Evolutionary conservation across 1,140 invertebrate species (phyloP), one percentile per base, ranked within the genome.

Genomic region (Zaprionus lachaisei): DNA sequence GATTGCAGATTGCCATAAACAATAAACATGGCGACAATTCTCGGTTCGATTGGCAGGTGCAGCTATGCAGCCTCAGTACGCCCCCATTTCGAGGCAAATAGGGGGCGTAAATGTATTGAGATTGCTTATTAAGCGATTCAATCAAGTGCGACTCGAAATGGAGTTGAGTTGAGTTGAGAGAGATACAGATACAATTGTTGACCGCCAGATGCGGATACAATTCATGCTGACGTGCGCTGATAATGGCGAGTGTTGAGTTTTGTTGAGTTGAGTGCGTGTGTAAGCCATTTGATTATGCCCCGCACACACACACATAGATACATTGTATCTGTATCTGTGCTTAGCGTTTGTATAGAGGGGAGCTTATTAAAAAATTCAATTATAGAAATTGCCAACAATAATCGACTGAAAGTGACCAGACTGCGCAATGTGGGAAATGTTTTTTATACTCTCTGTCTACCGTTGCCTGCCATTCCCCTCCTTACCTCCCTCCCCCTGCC

Each of bases 321-420:
- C n/a, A 28, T 17, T 17, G 6, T 34, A 34, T 34, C 31, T 34
- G 31, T 34, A 11, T 34, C 31, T 34, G 31, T 34, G 28, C 1
- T 7, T 31, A 31, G 28, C 4, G 26, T 41, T 15, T 44, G n/a
- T 68, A 17, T 44, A 55, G 72, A 63, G 73, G 26, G 31, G 26
- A 66, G 70, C 70, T 77, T 77, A 77, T 77, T 77, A 77, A 64
- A 77, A 77, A 77, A 77, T 73, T 77, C 74, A 77, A 77, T 77
- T 77, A 77, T 77, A 44, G 70, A 72, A 77, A 77, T 77, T 77
- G 74, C 63, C 38, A 77, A 77, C 74, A 72, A 72, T 61, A 66
- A 72, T 72, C 69, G 58, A 61, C 69, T 54, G 54, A 58, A 75
- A 75, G 61, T 71, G 58, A 58, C 65, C 66, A 41, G 38, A 75